phyloP scores from a whole-genome alignment of 92 coral and sea anemone genomes.

The Scolanthus callimorphus region DNA sequence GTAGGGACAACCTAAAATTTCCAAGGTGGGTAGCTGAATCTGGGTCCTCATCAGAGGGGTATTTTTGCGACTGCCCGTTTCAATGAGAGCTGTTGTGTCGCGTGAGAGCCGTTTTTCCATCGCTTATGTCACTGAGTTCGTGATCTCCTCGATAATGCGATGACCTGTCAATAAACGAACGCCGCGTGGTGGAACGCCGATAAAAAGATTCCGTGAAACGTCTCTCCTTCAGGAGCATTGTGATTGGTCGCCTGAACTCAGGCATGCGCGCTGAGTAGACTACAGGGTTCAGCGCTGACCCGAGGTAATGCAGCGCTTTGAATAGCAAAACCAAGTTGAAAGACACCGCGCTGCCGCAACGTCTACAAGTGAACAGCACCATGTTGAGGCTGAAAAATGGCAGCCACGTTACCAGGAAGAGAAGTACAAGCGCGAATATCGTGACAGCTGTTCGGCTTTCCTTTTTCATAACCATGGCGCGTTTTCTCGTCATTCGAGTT shows the following conservation, averaged over 20 bases:
- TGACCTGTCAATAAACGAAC: conserved; percentile 11
- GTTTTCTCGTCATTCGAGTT: conserved; percentile 42
- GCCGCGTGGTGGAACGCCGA: conserved; percentile 23
- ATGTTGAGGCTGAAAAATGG: conserved; percentile 79
- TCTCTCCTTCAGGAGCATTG: conserved; percentile 41
- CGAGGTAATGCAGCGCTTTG: conserved; percentile 69
- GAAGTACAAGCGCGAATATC: conserved; percentile 50
- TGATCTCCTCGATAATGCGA: conserved; percentile 12
- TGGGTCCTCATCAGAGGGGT: no score
- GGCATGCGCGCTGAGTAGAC: conserved; percentile 84
- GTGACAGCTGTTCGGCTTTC: conserved; percentile 67
- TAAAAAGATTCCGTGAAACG: conserved; percentile 51
- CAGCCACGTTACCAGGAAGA: conserved; percentile 72
- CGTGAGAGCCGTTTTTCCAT: not conserved
- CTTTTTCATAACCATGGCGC: conserved; percentile 47
- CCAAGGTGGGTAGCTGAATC: no score
- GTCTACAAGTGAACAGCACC: conserved; percentile 46
- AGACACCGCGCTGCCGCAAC: conserved; percentile 29
- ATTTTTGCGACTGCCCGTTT: no score
- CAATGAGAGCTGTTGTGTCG: not conserved
- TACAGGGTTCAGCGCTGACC: conserved; percentile 69
- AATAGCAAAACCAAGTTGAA: conserved; percentile 38
- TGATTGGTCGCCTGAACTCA: conserved; percentile 67
- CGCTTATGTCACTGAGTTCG: conserved; percentile 30
- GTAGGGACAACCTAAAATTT: no score